Evolutionary conservation across 2,888 invertebrate species (phyloP).

Genomic region (Diplolepis rosae): DNA sequence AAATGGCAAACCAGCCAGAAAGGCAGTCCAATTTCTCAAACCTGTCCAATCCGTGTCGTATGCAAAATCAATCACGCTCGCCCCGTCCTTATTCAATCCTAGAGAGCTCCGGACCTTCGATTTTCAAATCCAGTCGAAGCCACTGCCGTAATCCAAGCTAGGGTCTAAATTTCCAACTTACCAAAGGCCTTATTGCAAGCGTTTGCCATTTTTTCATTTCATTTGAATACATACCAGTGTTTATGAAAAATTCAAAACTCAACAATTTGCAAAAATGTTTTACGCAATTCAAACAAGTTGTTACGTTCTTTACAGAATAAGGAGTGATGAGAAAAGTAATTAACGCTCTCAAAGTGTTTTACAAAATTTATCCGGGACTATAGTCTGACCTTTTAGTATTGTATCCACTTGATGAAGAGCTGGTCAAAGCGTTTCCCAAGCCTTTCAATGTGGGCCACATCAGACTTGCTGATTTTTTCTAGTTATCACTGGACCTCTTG

Average conservation of each 20-base stretch:
- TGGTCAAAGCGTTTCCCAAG: slow-evolving; percentile 12
- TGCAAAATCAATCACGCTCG: slow-evolving; percentile 73
- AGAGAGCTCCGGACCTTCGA: slow-evolving; percentile 53
- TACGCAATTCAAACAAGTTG: slow-evolving; percentile 19
- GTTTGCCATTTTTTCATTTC: slow-evolving; percentile 28
- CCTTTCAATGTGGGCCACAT: slow-evolving; percentile 51
- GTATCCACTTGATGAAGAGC: slow-evolving; percentile 33
- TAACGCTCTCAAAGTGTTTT: slow-evolving; percentile 43
- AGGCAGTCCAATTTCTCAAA: slow-evolving; percentile 74
- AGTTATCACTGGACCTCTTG: slow-evolving; percentile 48
- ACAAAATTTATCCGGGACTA: slow-evolving; percentile 34
- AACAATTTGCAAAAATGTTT: not conserved
- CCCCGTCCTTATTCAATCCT: slow-evolving; percentile 41
- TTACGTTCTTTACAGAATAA: not conserved
- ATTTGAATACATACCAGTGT: slow-evolving; percentile 15
- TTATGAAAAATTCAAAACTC: slow-evolving; percentile 9
- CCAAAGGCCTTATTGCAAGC: not conserved
- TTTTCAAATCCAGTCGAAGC: slow-evolving; percentile 64
- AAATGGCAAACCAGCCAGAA: slow-evolving; percentile 58
- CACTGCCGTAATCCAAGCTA: slow-evolving; percentile 36
- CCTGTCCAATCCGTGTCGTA: slow-evolving; percentile 74
- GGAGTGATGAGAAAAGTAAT: slow-evolving; percentile 11
- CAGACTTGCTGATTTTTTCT: slow-evolving; percentile 70
- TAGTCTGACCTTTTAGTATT: slow-evolving; percentile 29
- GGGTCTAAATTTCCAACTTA: not conserved